These are phyloP conservation scores for Leptoclinus maculatus DNA, from an alignment of 2,797 vertebrate species.

Conservation along the genomic window DNA sequence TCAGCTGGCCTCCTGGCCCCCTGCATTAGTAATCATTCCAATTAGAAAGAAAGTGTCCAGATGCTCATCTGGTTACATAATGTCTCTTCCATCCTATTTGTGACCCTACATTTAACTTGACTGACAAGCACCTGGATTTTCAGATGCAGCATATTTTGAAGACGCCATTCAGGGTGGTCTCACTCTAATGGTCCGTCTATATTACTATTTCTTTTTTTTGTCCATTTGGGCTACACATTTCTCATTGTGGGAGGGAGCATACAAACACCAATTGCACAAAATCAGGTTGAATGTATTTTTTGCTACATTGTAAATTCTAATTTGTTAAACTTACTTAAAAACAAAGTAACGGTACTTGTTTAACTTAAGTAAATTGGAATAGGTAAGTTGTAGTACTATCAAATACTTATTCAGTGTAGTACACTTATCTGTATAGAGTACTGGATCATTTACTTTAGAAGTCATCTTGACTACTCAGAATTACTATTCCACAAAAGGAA, in stretches of 20 bases:
- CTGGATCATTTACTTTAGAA: neutral
- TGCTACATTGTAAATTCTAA: neutral
- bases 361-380: neutral
- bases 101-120: conserved; percentile 6
- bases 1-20: conserved; percentile 44
- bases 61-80: conserved; percentile 52
- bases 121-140: conserved; percentile 24
- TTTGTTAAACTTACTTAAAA: neutral
- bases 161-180: conserved; percentile 1
- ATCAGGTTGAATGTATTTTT: conserved; percentile 7
- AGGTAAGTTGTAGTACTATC: neutral
- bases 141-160: neutral
- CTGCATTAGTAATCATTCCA: conserved; percentile 72
- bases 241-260: neutral
- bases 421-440: neutral
- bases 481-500: neutral
- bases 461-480: neutral
- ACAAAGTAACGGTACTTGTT: neutral
- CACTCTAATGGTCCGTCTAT: conserved; percentile 12
- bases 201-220: neutral
- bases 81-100: conserved; percentile 21
- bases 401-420: neutral
- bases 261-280: conserved; percentile 5
- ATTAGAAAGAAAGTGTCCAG: conserved; percentile 64
- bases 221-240: conserved; percentile 4